phyloP scores from a whole-genome alignment of 1,140 invertebrate species.

The Dendroctonus valens region DNA sequence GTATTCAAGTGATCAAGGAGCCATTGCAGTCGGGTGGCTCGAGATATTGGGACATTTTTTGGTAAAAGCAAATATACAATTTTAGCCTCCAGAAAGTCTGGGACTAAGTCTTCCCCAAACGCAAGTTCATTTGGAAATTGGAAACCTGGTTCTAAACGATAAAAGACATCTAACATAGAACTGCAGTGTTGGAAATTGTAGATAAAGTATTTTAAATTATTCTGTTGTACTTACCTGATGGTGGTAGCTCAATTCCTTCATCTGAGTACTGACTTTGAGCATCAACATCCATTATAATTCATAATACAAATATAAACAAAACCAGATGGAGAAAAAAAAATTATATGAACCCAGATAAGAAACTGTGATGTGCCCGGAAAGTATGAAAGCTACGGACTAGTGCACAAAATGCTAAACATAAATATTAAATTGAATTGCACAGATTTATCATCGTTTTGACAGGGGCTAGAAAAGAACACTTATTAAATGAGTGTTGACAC shows the following conservation, averaged over 20 bases:
- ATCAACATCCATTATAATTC: constrained; percentile 44
- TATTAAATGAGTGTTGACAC: constrained; percentile 1
- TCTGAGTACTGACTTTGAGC: constrained; percentile 43
- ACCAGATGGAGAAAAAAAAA: constrained; percentile 1
- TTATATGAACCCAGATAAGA: background rate
- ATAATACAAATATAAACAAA: constrained; percentile 17
- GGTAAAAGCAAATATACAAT: constrained; percentile 71
- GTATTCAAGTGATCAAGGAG: constrained; percentile 69
- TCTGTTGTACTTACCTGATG: constrained; percentile 36
- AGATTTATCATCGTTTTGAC: constrained; percentile 9
- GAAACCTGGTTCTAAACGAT: constrained; percentile 37
- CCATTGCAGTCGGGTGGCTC: constrained; percentile 75
- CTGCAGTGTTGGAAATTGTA: constrained; percentile 5
- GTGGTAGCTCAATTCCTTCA: constrained; percentile 44
- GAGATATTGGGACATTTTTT: constrained; percentile 71
- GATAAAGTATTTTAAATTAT: background rate
- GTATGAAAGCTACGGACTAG: background rate
- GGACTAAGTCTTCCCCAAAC: constrained; percentile 41
- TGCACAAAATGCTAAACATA: background rate
- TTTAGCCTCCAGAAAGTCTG: constrained; percentile 59
- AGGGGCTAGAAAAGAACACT: background rate
- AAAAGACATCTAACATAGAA: too few relatives aligned
- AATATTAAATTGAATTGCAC: constrained; percentile 5
- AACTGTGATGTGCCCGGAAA: background rate
- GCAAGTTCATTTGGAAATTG: constrained; percentile 37